Conservation (phyloP, 2,888 invertebrate species). For the Torymus tubicola region DNA sequence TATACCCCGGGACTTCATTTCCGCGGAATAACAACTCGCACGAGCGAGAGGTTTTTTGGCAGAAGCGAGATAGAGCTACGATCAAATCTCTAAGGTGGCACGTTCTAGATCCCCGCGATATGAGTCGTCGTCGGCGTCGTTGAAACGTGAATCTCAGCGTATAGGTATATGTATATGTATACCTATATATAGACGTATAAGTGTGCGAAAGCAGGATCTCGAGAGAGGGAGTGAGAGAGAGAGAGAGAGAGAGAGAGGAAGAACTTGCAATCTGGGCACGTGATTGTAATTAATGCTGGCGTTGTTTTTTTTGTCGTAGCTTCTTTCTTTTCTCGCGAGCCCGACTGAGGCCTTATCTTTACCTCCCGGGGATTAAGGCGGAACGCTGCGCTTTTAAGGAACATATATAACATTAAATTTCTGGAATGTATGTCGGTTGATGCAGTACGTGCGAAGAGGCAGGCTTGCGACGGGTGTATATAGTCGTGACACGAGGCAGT, state of each 20-base stretch:
- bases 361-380: conserved; percentile 2
- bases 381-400: not conserved
- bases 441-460: no score
- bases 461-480: no score
- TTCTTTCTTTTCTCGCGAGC: not conserved
- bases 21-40: no score
- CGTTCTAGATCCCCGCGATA: conserved; percentile 40
- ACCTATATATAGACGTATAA: not conserved
- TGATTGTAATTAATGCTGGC: conserved; percentile 33
- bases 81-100: conserved; percentile 46
- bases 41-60: conserved; percentile 24
- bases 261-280: conserved; percentile 40
- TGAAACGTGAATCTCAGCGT: not conserved
- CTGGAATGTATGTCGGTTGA: no score
- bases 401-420: not conserved
- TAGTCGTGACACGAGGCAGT: no score
- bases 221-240: conserved; percentile 4
- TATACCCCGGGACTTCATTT: not conserved
- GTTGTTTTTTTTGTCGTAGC: conserved; percentile 1
- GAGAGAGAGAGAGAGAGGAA: conserved; percentile 9
- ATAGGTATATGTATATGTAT: conserved; percentile 8
- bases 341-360: not conserved
- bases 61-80: not conserved
- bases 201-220: conserved; percentile 6
- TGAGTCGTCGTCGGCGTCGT: conserved; percentile 10